Evolutionary conservation across 2,113 vertebrate species (phyloP), one percentile per base, ranked within the genome.

Genomic region (Choloepus hoffmanni): DNA sequence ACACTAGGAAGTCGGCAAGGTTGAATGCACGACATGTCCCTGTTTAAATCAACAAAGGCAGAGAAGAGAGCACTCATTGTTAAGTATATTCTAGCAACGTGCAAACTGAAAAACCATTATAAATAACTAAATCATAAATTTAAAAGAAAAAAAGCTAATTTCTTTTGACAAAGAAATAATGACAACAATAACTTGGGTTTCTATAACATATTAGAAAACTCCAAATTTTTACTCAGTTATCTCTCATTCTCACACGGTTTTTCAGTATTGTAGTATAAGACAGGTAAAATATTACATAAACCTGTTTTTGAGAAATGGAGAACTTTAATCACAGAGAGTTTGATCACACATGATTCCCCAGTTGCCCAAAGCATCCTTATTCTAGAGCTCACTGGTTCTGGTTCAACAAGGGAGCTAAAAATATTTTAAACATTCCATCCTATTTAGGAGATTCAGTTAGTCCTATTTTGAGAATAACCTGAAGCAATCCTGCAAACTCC

Each of bases 371-470:
- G 53, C 23, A 68, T n/a, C n/a, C 15, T 78, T 73, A 19, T 24
- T 63, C 33, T 74, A 14, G 21, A 90, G 53, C 18, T 48, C 53
- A 74, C 13, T 94, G 24, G 36, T 84, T 33, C 28, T 45, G 6
- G 45, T 3, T 48, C 18, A n/a, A 65, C 43, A 89, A 70, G 43
- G 12, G 11, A 95, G 5, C 7, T 50, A 63, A 30, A 81, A 85
- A 84, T 73, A 43, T 2, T 70, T 84, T 79, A 90, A 94, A 76
- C 55, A 65, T 91, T 83, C 36, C n/a, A 79, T 85, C 43, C n/a
- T 36, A 26, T 8, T 84, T 76, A 30, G 50, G 26, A 7, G 36
- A 36, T 58, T 85, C 30, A 40, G 62, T 70, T 62, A 91, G 30
- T 36, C 21, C 21, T 43, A 3, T 70, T 70, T 73, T 72, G 3